Evolutionary conservation across 2,888 invertebrate genomes (phyloP).

Genomic region (Brachyptera putata): DNA sequence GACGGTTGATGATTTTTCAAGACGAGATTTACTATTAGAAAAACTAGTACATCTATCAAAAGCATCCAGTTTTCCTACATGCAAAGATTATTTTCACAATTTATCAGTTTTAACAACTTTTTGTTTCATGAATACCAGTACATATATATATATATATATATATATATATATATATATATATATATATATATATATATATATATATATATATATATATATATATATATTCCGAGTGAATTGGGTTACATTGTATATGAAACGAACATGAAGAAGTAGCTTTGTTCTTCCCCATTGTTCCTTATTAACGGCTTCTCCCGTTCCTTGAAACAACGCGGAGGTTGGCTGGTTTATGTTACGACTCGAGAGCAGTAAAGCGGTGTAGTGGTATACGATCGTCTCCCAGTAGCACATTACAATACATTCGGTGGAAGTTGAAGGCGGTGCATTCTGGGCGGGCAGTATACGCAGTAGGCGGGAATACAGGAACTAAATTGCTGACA

Average conservation of each 20-base stretch:
- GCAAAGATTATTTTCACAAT: too few relatives aligned
- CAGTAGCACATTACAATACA: conserved; percentile 30
- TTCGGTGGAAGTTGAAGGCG: conserved; percentile 20
- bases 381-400: conserved; percentile 28
- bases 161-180: too few relatives aligned
- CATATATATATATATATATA: too few relatives aligned
- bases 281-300: conserved; percentile 11
- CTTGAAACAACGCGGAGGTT: not conserved
- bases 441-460: not conserved
- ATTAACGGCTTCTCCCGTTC: conserved; percentile 9
- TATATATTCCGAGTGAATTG: too few relatives aligned
- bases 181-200: too few relatives aligned
- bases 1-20: too few relatives aligned
- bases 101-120: too few relatives aligned
- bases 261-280: not conserved
- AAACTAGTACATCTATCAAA: too few relatives aligned
- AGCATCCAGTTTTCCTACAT: too few relatives aligned
- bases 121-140: too few relatives aligned
- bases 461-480: conserved; percentile 2
- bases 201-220: too few relatives aligned
- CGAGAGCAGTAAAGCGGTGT: conserved; percentile 16
- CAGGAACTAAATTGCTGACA: conserved; percentile 12
- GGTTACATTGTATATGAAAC: not conserved
- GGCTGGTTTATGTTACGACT: conserved; percentile 20
- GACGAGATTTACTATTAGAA: too few relatives aligned